Evolutionary conservation across 1,140 invertebrate genomes (phyloP).

Genomic region (Formica exsecta): DNA sequence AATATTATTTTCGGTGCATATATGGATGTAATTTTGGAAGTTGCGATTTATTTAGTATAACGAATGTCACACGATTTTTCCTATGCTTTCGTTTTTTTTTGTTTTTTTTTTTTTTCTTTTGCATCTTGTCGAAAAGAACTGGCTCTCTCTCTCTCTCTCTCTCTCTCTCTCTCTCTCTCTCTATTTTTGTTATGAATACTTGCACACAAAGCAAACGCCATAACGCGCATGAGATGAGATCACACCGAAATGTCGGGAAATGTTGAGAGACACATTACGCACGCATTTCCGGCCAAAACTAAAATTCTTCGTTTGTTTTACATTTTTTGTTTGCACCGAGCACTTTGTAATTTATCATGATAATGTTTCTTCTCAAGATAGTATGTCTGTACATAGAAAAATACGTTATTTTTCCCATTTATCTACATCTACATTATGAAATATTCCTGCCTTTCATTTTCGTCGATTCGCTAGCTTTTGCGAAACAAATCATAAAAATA

Average conservation of each 20-base stretch:
- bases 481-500: not conserved
- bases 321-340: not conserved
- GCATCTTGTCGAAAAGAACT: no score
- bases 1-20: not conserved
- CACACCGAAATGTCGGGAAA: conserved; percentile 29
- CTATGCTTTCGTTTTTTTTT: not conserved
- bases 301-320: not conserved
- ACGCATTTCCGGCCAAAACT: not conserved
- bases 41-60: no score
- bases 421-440: not conserved
- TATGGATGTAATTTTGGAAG: not conserved
- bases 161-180: conserved; percentile 3
- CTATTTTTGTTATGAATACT: conserved; percentile 24
- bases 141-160: no score
- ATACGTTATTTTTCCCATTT: not conserved
- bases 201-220: conserved; percentile 41
- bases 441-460: not conserved
- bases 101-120: no score
- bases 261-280: conserved; percentile 4
- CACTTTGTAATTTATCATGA: not conserved
- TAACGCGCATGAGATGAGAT: conserved; percentile 44
- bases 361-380: not conserved
- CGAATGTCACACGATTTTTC: not conserved
- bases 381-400: not conserved
- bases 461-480: not conserved